Percentiles rank a stretch among this genome's conserved stretches.
Conservation (phyloP, 2,888 invertebrate species). For the Epirrita christyi region DNA sequence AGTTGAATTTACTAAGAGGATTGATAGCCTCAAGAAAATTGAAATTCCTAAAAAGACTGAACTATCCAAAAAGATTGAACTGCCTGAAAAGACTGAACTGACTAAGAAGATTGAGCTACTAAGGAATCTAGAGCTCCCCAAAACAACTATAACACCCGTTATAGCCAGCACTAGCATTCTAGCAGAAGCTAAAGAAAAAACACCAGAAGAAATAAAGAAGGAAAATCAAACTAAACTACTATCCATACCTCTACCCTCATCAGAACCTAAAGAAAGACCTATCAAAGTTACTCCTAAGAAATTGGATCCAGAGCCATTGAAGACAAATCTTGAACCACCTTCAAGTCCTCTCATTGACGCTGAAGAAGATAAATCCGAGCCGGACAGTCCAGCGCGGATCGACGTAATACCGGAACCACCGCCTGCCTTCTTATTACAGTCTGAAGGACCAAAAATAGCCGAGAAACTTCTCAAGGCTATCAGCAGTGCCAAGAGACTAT, state of each 20-base stretch:
- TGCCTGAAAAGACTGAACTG: conserved; percentile 32
- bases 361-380: conserved; percentile 80
- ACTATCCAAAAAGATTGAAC: conserved; percentile 31
- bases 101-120: conserved; percentile 30
- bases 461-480: conserved; percentile 86
- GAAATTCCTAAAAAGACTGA: conserved; percentile 29
- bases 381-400: conserved; percentile 77
- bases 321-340: conserved; percentile 61
- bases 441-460: conserved; percentile 85
- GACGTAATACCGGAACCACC: conserved; percentile 81
- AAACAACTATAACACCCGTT: conserved; percentile 25
- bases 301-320: conserved; percentile 52
- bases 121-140: conserved; percentile 27
- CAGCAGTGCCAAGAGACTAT: conserved; percentile 83
- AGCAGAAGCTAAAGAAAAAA: conserved; percentile 27
- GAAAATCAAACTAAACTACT: conserved; percentile 46
- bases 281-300: conserved; percentile 55
- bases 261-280: conserved; percentile 45
- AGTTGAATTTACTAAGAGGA: conserved; percentile 44
- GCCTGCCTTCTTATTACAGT: conserved; percentile 74
- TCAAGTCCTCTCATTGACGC: conserved; percentile 76
- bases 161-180: conserved; percentile 26
- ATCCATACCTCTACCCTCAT: conserved; percentile 53
- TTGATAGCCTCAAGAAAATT: conserved; percentile 41
- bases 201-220: conserved; percentile 34